phyloP scores from a whole-genome alignment of 2,888 invertebrate species.

The Philaethria dido region DNA sequence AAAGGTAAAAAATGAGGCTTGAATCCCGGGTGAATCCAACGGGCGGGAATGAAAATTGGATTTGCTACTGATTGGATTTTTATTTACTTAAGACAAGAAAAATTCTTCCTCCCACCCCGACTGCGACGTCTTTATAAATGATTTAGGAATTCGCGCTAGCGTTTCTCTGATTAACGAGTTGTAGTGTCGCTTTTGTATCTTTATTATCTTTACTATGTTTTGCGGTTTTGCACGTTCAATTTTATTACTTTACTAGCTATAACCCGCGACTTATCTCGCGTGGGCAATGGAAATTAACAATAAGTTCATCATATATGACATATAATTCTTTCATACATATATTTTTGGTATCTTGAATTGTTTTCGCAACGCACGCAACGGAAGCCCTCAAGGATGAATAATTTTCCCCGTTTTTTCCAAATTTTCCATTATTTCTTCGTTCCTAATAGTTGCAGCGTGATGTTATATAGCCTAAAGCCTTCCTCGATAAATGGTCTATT shows the following conservation, averaged over 20 bases:
- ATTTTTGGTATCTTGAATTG: too few relatives aligned
- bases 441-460: too few relatives aligned
- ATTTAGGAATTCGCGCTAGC: conserved; percentile 56
- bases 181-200: conserved; percentile 29
- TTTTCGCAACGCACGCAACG: too few relatives aligned
- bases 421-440: too few relatives aligned
- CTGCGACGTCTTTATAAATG: conserved; percentile 77
- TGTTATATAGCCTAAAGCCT: too few relatives aligned
- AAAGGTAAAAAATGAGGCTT: conserved; percentile 66
- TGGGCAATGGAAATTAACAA: too few relatives aligned
- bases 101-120: conserved; percentile 61
- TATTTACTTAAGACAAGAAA: conserved; percentile 84
- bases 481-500: too few relatives aligned
- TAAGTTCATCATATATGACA: too few relatives aligned
- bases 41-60: conserved; percentile 82
- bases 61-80: conserved; percentile 83
- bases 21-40: conserved; percentile 75
- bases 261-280: too few relatives aligned
- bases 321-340: too few relatives aligned
- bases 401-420: too few relatives aligned
- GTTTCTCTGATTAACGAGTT: conserved; percentile 48
- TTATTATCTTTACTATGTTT: background rate
- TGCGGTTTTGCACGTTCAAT: background rate
- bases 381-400: too few relatives aligned
- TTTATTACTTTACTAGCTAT: background rate